These are phyloP conservation scores for Boloria selene DNA, from an alignment of 2,888 invertebrate genomes.

Conservation along the genomic window DNA sequence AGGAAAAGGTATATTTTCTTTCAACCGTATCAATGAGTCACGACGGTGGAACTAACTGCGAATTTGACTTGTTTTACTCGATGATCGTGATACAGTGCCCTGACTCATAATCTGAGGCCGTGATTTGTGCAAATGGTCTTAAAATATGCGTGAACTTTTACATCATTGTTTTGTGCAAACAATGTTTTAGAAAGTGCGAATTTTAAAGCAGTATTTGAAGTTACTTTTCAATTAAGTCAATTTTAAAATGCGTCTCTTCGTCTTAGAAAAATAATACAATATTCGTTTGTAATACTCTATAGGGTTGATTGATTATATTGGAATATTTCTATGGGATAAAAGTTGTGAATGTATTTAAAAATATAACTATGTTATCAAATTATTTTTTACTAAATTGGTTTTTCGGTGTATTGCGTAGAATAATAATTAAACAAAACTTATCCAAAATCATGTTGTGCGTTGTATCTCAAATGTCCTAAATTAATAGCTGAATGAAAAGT, in stretches of 20 bases:
- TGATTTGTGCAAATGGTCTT: conserved; percentile 50
- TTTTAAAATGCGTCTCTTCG: background rate
- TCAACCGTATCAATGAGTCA: conserved; percentile 58
- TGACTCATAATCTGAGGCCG: conserved; percentile 56
- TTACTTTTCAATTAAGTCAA: conserved; percentile 14
- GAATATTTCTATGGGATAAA: background rate
- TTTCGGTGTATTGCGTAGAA: no score
- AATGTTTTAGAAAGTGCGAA: conserved; percentile 48
- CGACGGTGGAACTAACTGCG: conserved; percentile 58
- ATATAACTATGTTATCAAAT: no score
- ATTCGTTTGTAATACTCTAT: no score
- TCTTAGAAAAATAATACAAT: no score
- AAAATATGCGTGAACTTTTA: conserved; percentile 48
- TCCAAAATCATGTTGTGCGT: no score
- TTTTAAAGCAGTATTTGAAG: conserved; percentile 29
- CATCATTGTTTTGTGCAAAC: conserved; percentile 46
- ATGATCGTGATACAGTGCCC: conserved; percentile 36
- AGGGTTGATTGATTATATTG: no score
- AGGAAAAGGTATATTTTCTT: conserved; percentile 44
- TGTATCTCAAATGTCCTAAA: no score
- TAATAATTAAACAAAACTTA: no score
- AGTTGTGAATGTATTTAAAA: background rate
- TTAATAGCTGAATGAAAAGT: no score
- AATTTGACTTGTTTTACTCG: conserved; percentile 59
- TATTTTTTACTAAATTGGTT: no score